Percentiles rank a stretch among this genome's conserved stretches.
These are phyloP conservation scores for Lophius piscatorius DNA, from an alignment of 2,113 vertebrate genomes.

Conservation along the genomic window DNA sequence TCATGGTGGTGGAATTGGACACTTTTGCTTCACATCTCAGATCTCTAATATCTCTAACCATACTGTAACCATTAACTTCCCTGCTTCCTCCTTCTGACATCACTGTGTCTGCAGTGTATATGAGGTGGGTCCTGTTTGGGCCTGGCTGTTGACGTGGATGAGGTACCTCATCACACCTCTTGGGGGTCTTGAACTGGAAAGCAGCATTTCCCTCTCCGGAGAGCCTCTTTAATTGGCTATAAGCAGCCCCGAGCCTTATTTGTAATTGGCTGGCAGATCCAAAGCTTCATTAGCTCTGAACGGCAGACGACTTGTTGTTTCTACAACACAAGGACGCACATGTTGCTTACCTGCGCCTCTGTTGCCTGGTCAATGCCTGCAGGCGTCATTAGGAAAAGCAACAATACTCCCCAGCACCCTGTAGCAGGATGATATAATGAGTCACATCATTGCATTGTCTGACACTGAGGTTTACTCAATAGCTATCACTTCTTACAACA, in stretches of 20 bases:
- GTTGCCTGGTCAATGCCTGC: constrained; percentile 36
- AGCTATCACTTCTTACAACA: no score
- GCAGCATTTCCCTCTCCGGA: constrained; percentile 23
- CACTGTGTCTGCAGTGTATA: neutral
- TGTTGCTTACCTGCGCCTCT: constrained; percentile 53
- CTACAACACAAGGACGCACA: constrained; percentile 30
- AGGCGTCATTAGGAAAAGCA: constrained; percentile 69
- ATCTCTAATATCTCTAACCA: no score
- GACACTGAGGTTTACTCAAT: no score
- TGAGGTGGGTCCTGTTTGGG: constrained; percentile 15
- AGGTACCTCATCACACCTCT: constrained; percentile 13
- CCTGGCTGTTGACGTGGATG: constrained; percentile 54
- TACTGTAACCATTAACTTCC: no score
- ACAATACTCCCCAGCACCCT: constrained; percentile 73
- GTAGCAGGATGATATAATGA: constrained; percentile 39
- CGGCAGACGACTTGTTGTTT: constrained; percentile 51
- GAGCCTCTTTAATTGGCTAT: constrained; percentile 48
- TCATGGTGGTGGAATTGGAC: no score
- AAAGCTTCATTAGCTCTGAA: constrained; percentile 64
- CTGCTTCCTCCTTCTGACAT: neutral
- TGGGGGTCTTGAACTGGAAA: constrained; percentile 15
- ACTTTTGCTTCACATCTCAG: no score
- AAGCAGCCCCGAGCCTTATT: constrained; percentile 28
- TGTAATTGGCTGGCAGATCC: constrained; percentile 46
- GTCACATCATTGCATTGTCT: constrained; percentile 49